Evolutionary conservation across 2,113 vertebrate genomes (phyloP).

Genomic region (Chaenogobius annularis): DNA sequence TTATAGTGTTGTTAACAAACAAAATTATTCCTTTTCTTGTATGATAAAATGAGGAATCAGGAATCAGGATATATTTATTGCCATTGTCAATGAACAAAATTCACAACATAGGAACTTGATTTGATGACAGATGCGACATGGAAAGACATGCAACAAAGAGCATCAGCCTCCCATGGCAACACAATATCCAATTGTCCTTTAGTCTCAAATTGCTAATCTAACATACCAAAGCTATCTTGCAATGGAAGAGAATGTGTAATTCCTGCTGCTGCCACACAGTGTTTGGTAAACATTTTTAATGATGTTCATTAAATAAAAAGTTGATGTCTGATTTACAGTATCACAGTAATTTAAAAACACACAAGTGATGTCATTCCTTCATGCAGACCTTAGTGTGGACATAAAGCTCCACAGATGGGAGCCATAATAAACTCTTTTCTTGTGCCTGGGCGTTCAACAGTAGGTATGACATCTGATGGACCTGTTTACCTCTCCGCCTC

Average conservation of each 20-base stretch:
- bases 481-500: conserved; percentile 12
- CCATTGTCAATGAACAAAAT: no score
- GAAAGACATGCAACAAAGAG: no score
- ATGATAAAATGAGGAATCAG: no score
- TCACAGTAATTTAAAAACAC: background rate
- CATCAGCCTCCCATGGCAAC: no score
- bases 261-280: background rate
- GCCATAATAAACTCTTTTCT: conserved; percentile 5
- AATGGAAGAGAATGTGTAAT: background rate
- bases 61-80: no score
- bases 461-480: conserved; percentile 13
- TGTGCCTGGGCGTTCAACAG: no score
- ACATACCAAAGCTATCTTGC: background rate
- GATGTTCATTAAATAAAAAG: background rate
- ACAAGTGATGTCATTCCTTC: background rate
- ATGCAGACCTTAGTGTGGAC: background rate
- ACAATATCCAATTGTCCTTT: background rate
- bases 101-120: no score
- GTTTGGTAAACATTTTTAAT: background rate
- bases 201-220: background rate
- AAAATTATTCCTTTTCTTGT: background rate
- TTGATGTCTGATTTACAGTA: background rate
- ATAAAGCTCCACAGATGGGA: conserved; percentile 9
- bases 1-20: background rate
- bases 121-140: no score